A percentile compares a stretch with the other conserved stretches of the same genome.
These are phyloP conservation scores for Homarus americanus DNA, from an alignment of 1,140 invertebrate species.

Conservation along the genomic window DNA sequence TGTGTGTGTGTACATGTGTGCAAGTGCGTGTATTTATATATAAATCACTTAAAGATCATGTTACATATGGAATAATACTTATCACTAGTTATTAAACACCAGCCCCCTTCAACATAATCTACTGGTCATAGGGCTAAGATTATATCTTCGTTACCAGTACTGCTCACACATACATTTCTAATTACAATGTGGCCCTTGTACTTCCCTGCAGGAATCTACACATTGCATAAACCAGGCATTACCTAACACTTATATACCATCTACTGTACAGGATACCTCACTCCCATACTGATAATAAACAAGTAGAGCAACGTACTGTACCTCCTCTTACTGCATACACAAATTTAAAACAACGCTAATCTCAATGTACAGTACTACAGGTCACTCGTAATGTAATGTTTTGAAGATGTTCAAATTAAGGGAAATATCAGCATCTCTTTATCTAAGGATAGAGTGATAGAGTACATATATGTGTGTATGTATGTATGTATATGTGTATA, in stretches of 20 bases:
- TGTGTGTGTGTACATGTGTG: too few relatives aligned
- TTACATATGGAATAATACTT: not conserved
- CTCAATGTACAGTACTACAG: not conserved
- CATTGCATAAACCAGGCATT: not conserved
- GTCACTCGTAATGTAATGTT: not conserved
- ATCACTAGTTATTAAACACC: conserved; percentile 19
- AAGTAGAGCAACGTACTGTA: not conserved
- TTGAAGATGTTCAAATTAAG: not conserved
- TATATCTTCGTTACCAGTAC: not conserved
- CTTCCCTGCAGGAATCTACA: not conserved
- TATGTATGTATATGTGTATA: not conserved
- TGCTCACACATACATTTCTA: not conserved
- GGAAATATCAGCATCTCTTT: not conserved
- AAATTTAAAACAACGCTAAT: not conserved
- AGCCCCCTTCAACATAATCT: not conserved
- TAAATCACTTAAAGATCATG: not conserved
- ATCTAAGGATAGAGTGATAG: not conserved
- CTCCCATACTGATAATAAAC: not conserved
- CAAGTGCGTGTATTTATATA: too few relatives aligned
- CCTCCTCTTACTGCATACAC: not conserved
- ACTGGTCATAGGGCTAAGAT: not conserved
- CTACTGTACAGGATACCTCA: not conserved
- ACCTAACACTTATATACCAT: not conserved
- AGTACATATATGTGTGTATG: not conserved
- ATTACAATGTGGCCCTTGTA: not conserved